These are phyloP conservation scores for Lytechinus pictus DNA, from an alignment of 35 echinoderm and acorn worm species.

Conservation along the genomic window DNA sequence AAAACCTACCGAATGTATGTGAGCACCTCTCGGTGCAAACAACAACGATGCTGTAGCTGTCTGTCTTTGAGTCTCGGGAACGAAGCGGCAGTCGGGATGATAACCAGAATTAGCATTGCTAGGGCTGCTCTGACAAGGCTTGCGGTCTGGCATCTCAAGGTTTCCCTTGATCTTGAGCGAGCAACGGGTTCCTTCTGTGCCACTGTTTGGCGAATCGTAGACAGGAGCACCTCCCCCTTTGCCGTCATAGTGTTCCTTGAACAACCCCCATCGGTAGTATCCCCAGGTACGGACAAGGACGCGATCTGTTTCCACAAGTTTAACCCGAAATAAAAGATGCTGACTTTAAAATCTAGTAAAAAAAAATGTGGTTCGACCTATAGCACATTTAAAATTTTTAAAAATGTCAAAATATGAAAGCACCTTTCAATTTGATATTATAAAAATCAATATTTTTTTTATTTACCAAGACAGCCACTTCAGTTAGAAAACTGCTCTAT, in stretches of 20 bases:
- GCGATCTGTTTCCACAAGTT: not conserved
- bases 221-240: not conserved
- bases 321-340: too few species aligned
- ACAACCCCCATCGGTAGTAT: constrained; percentile 16
- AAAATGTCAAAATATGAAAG: too few species aligned
- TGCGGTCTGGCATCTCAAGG: not conserved
- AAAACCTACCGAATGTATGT: constrained; percentile 1
- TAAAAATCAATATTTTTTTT: too few species aligned
- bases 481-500: too few species aligned
- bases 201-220: not conserved
- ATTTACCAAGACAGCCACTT: too few species aligned
- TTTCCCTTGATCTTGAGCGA: not conserved
- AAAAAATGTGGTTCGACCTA: too few species aligned
- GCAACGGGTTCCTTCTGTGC: constrained; percentile 11
- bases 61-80: not conserved
- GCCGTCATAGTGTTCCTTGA: constrained; percentile 38
- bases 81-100: not conserved
- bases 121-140: not conserved
- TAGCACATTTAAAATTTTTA: too few species aligned
- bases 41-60: constrained; percentile 18
- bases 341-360: too few species aligned
- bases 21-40: constrained; percentile 19
- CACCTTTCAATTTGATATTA: too few species aligned
- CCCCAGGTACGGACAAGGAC: constrained; percentile 29
- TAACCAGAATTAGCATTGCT: not conserved